Evolutionary conservation across 2,797 vertebrate species (phyloP).

Genomic region (Sphaeramia orbicularis): DNA sequence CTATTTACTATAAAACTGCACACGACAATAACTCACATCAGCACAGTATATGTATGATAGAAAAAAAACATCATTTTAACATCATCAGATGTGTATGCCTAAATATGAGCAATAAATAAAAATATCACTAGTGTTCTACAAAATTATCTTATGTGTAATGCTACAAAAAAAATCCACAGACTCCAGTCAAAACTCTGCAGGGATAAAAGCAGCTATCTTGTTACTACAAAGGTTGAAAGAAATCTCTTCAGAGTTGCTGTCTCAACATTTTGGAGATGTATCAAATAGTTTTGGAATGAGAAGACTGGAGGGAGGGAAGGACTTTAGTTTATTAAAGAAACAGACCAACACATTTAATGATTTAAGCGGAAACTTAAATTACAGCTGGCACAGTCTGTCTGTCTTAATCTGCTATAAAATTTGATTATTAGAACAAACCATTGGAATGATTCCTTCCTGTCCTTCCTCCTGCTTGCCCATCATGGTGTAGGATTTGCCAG

Average conservation of each 20-base stretch:
- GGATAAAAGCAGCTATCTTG: background rate
- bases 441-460: constrained; percentile 97
- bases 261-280: constrained; percentile 1
- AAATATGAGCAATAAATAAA: too few relatives aligned
- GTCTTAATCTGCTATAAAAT: background rate
- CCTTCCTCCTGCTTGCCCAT: constrained; percentile 96
- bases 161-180: too few relatives aligned
- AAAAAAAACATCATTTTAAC: too few relatives aligned
- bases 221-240: background rate
- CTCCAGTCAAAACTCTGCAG: background rate
- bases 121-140: too few relatives aligned
- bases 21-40: background rate
- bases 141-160: too few relatives aligned
- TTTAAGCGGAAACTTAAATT: background rate
- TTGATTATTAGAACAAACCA: constrained; percentile 76
- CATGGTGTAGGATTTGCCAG: constrained; percentile 99
- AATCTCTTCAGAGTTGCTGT: background rate
- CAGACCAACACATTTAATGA: background rate
- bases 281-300: background rate
- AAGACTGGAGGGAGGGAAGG: background rate
- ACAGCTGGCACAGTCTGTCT: background rate
- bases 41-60: background rate
- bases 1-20: background rate
- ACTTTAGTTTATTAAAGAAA: background rate
- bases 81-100: too few relatives aligned